Evolutionary conservation across 1,140 invertebrate species (phyloP).

Genomic region (Anthonomus grandis): DNA sequence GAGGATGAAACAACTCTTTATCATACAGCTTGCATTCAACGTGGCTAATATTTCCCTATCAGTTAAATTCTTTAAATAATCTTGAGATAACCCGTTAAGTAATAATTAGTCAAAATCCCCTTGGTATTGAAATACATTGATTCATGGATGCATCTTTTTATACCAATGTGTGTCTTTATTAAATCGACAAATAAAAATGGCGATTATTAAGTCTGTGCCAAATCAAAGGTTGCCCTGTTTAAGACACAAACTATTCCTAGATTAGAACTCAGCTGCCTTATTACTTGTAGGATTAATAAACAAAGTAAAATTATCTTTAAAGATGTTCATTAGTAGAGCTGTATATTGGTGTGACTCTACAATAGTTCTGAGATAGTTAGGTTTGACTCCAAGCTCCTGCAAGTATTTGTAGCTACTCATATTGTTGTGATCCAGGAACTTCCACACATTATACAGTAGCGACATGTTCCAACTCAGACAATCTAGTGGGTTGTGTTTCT

Average conservation of each 20-base stretch:
- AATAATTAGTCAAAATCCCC: not conserved
- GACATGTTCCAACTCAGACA: too few relatives aligned
- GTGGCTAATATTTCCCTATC: too few relatives aligned
- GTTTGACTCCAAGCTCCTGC: slow-evolving; percentile 33
- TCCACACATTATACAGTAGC: slow-evolving; percentile 38
- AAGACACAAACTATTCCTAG: too few relatives aligned
- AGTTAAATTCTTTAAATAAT: too few relatives aligned
- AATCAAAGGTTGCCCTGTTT: slow-evolving; percentile 47
- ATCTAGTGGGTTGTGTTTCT: too few relatives aligned
- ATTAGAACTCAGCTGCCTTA: too few relatives aligned
- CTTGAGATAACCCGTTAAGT: not conserved
- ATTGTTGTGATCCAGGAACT: slow-evolving; percentile 30
- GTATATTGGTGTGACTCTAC: too few relatives aligned
- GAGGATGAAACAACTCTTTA: too few relatives aligned
- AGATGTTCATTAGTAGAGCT: slow-evolving; percentile 10
- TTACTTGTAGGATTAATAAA: slow-evolving; percentile 39
- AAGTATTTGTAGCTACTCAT: slow-evolving; percentile 40
- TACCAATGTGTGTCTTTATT: too few relatives aligned
- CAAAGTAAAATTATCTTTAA: too few relatives aligned
- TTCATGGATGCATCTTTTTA: not conserved
- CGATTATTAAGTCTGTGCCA: slow-evolving; percentile 45
- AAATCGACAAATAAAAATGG: slow-evolving; percentile 20
- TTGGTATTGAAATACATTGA: not conserved
- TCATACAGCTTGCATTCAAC: too few relatives aligned
- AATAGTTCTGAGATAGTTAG: slow-evolving; percentile 36